A percentile compares a stretch with the other conserved stretches of the same genome.
These are phyloP conservation scores for Molossus alvarezi DNA, from an alignment of 2,797 vertebrate genomes.

Conservation along the genomic window DNA sequence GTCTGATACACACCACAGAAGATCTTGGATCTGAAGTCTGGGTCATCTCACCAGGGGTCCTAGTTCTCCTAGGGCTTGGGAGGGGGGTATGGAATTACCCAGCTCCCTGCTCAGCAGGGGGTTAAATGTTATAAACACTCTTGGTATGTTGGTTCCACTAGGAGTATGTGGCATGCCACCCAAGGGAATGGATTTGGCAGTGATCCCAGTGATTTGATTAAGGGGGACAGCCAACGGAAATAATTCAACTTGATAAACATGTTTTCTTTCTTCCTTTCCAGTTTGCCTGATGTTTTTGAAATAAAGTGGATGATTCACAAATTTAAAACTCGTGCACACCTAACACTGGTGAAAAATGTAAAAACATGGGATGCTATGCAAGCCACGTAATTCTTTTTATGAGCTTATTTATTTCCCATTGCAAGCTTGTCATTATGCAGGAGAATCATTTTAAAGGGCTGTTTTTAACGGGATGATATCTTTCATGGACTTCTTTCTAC, in stretches of 20 bases:
- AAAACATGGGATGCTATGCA: neutral
- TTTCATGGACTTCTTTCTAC: conserved; percentile 61
- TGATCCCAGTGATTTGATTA: conserved; percentile 29
- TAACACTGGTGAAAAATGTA: neutral
- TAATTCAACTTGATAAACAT: conserved; percentile 57
- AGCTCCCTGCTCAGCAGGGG: neutral
- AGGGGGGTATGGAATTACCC: neutral
- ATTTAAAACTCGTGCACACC: neutral
- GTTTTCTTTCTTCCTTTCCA: conserved; percentile 47
- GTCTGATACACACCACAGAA: neutral
- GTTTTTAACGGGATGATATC: neutral
- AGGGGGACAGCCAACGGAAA: conserved; percentile 45
- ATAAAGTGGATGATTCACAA: neutral
- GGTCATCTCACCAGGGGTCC: neutral
- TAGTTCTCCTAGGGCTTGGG: neutral
- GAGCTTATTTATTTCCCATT: conserved; percentile 47
- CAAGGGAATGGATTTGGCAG: conserved; percentile 7
- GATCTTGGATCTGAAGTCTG: neutral
- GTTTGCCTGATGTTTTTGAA: neutral
- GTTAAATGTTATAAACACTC: neutral
- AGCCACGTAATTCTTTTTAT: conserved; percentile 22
- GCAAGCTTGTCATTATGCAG: neutral
- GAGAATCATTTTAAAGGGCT: conserved; percentile 24
- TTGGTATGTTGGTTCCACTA: neutral
- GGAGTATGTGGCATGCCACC: neutral